Evolutionary conservation across 1,140 invertebrate species (phyloP), one percentile per base, ranked within the genome.

Genomic region (Pissodes strobi): DNA sequence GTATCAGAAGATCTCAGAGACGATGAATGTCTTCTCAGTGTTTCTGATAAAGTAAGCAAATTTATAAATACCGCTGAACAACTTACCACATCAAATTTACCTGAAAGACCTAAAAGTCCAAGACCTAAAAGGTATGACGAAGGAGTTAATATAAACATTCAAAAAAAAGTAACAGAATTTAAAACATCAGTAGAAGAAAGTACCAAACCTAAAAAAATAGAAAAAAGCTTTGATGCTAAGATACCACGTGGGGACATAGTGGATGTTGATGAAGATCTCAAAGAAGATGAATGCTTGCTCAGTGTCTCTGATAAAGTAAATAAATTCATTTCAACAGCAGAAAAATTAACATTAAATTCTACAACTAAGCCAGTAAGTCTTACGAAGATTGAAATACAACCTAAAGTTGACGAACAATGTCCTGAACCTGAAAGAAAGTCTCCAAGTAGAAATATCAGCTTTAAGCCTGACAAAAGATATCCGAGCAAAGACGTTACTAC

Each of bases 281-380:
- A 81, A 60, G 81, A 84, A 74, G 85, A 87, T 70, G 85, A 86
- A 61, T 87, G 84, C 23, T 77, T 86, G 58, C 73, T 87, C 34
- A 87, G 83, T 67, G 86, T 87, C 2, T 84, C 86, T 61, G 82
- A 87, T 53, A 87, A 87, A 78, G 86, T 86, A 13, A 82, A 82
- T 68, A 81, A 86, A 43, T 87, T 87, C 62, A 77, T 86, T 39
- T 81, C 82, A 67, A 85, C 83, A 21, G 84, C 86, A 37, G 85
- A 87, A 74, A 82, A 82, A 48, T 74, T 82, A 0, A 83, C 52
- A 56, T 43, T 80, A 52, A 74, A 4, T 2, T 69, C 74, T 30
- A 37, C 57, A 5, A 22, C 58, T 4, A 67, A 58, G 56, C 22
- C 60, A 27, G 55, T 70, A 9, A 68, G 61, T 53, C 56, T 71